These are phyloP conservation scores for Hyposoter didymator DNA, from an alignment of 2,888 invertebrate species.

Conservation along the genomic window DNA sequence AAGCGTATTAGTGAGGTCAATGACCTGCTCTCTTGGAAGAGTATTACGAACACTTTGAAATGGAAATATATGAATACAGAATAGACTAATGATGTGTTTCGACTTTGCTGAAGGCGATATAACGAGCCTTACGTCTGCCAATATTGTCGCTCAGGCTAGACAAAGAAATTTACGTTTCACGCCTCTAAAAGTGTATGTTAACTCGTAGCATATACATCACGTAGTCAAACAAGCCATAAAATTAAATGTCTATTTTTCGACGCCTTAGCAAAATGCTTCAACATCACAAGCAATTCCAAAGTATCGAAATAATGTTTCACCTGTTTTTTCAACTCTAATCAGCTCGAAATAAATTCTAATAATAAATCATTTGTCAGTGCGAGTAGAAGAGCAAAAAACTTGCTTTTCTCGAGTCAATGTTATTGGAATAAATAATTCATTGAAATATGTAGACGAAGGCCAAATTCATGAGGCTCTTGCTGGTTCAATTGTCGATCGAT, in stretches of 20 bases:
- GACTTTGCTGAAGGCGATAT: neutral
- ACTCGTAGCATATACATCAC: neutral
- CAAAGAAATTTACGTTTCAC: slow-evolving; percentile 44
- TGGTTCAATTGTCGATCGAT: too few species aligned
- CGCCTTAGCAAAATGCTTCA: neutral
- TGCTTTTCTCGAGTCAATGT: neutral
- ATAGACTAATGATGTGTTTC: neutral
- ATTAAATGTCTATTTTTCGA: neutral
- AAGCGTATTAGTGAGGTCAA: slow-evolving; percentile 51
- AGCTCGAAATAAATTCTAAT: neutral
- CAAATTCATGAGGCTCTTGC: too few species aligned
- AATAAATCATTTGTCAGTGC: neutral
- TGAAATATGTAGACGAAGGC: neutral
- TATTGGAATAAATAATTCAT: neutral
- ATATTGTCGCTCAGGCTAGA: slow-evolving; percentile 1
- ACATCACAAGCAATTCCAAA: neutral
- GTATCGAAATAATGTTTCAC: neutral
- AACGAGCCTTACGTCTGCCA: slow-evolving; percentile 7
- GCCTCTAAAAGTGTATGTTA: neutral
- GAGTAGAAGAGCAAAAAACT: neutral
- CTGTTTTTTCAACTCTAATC: neutral
- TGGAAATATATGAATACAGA: neutral
- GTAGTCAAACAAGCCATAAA: neutral
- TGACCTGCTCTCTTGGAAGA: slow-evolving; percentile 25
- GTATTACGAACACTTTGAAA: slow-evolving; percentile 4